Evolutionary conservation across 1,140 invertebrate genomes (phyloP).

Genomic region (Heterodera schachtii): DNA sequence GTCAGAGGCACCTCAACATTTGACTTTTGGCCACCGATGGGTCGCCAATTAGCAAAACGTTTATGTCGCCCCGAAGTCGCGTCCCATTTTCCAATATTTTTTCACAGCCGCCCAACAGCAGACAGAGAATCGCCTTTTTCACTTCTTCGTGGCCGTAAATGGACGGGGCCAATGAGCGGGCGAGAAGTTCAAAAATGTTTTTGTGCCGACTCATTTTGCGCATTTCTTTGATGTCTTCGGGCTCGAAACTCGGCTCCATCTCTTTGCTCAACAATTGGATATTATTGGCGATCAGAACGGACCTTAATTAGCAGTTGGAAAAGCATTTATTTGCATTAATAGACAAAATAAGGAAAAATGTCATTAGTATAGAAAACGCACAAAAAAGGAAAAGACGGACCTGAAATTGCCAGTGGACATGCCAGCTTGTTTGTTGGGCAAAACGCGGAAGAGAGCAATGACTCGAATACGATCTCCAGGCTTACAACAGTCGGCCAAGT

Average conservation of each 20-base stretch:
- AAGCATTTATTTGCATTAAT: too few species aligned
- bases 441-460: conserved; percentile 87
- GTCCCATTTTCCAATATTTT: conserved; percentile 94
- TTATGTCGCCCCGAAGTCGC: conserved; percentile 93
- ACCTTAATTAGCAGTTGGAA: conserved; percentile 70
- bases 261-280: conserved; percentile 88
- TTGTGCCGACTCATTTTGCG: conserved; percentile 74
- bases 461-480: conserved; percentile 94
- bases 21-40: conserved; percentile 99
- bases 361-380: too few species aligned
- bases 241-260: conserved; percentile 76
- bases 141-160: conserved; percentile 96
- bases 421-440: conserved; percentile 88
- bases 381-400: conserved; percentile 67
- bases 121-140: conserved; percentile 92
- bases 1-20: conserved; percentile 72
- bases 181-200: conserved; percentile 79
- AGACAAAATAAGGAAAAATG: neutral
- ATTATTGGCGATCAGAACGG: conserved; percentile 90
- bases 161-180: conserved; percentile 90
- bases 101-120: conserved; percentile 91
- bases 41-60: conserved; percentile 94
- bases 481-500: conserved; percentile 86
- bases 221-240: conserved; percentile 86
- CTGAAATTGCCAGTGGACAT: conserved; percentile 90